Base-by-base conservation (phyloP, 2,888 invertebrate species). In the Julus scanicus region DNA sequence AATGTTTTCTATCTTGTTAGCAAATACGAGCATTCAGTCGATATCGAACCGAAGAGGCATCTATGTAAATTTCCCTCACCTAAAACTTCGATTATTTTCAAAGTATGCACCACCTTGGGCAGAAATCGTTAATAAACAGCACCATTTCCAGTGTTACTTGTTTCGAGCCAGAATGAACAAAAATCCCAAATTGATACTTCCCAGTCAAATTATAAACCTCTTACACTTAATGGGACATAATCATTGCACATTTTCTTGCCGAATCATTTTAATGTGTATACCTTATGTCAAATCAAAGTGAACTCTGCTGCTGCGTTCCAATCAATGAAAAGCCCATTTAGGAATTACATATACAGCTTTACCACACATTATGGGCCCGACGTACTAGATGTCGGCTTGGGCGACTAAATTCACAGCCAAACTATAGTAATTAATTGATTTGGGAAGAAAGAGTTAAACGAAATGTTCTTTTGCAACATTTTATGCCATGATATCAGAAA, bases 131-230 rank as follows among this genome's bases (percentile, higher is more conserved):
- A 80, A 80, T 80, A 80, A 80, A 80, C 80, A 13, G 80, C 80
- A 20, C 13, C 80, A 20, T 80, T 80, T 37, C 37, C 80, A 37
- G 13, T 37, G 13, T 80, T 37, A 37, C 80, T 11, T 13, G 29
- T 37, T 80, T 11, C 80, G 13, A 80, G 80, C 37, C 80, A 37
- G 80, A 80, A 80, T 11, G 37, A 29, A 15, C 80, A 80, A 80
- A 80, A 80, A 80, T 80, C 80, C 80, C 80, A 80, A 80, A 80
- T 80, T 80, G 80, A 80, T 80, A 80, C 80, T 80, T 80, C 80
- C 37, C 37, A 80, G 37, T 80, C 37, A 80, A 80, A 80, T 80
- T 80, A 80, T 80, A 80, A 80, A 80, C 37, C 80, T 80, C 80
- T 80, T 80, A 37, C 37, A 37, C 80, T 80, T 80, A 80, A 80